phyloP scores from a whole-genome alignment of 1,140 invertebrate genomes.

The Monomorium pharaonis region DNA sequence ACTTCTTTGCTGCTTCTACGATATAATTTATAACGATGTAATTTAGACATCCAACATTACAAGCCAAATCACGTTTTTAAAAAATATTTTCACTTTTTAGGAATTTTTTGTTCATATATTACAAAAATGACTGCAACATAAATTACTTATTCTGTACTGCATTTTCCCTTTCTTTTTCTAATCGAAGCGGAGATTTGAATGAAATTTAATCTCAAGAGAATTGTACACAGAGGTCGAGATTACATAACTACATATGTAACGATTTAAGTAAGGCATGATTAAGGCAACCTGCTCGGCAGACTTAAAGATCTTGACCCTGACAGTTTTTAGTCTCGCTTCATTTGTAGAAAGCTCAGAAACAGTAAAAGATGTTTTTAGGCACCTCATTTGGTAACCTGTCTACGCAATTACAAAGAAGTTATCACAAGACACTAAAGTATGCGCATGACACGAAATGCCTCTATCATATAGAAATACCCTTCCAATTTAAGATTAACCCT shows the following conservation, averaged over 20 bases:
- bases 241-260: constrained; percentile 30
- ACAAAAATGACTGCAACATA: constrained; percentile 5
- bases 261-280: constrained; percentile 62
- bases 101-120: constrained; percentile 8
- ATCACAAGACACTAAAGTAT: constrained; percentile 38
- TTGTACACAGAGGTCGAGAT: constrained; percentile 17
- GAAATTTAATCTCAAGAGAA: constrained; percentile 40
- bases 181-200: constrained; percentile 4
- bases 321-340: constrained; percentile 28
- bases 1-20: neutral
- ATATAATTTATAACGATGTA: neutral
- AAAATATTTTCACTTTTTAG: neutral
- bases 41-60: neutral
- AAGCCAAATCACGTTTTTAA: neutral
- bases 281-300: constrained; percentile 60
- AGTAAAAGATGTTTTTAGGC: constrained; percentile 46
- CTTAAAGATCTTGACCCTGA: constrained; percentile 43
- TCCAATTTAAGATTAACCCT: constrained; percentile 28
- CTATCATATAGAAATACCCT: constrained; percentile 11
- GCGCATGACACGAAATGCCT: constrained; percentile 9
- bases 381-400: constrained; percentile 46
- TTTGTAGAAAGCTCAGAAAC: constrained; percentile 40
- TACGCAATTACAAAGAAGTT: constrained; percentile 39
- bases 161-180: neutral
- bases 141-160: constrained; percentile 20